phyloP scores from a whole-genome alignment of 2,888 invertebrate species.

The Heliothis peltigera region DNA sequence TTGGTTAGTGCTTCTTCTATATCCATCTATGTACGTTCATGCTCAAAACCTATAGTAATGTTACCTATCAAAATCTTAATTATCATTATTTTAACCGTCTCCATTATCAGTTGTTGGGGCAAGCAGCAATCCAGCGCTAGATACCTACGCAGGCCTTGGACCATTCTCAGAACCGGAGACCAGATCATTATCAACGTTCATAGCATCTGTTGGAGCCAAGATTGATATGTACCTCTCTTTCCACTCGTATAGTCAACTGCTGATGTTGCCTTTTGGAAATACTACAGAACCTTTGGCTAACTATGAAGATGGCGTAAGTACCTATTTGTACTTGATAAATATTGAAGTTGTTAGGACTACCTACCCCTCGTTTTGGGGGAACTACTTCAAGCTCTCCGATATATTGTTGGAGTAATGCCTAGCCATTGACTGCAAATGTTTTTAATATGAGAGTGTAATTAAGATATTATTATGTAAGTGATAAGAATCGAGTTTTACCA shows the following conservation, averaged over 20 bases:
- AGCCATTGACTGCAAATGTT: too few species aligned
- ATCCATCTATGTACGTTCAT: too few species aligned
- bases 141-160: slow-evolving; percentile 86
- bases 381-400: too few species aligned
- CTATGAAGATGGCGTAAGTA: slow-evolving; percentile 74
- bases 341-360: too few species aligned
- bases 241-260: slow-evolving; percentile 93
- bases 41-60: too few species aligned
- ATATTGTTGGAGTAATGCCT: too few species aligned
- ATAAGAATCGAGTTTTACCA: too few species aligned
- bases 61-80: too few species aligned
- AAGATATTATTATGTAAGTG: too few species aligned
- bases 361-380: too few species aligned
- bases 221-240: slow-evolving; percentile 87
- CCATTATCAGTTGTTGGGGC: slow-evolving; percentile 76
- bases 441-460: too few species aligned
- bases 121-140: slow-evolving; percentile 78
- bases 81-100: background rate
- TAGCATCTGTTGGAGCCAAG: slow-evolving; percentile 65
- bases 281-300: slow-evolving; percentile 70
- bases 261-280: slow-evolving; percentile 91
- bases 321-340: background rate
- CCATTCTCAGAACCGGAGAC: slow-evolving; percentile 90
- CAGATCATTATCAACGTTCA: slow-evolving; percentile 69
- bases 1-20: too few species aligned